Evolutionary conservation across 2,797 vertebrate genomes (phyloP), one percentile per base, ranked within the genome.

Genomic region (Alosa sapidissima): DNA sequence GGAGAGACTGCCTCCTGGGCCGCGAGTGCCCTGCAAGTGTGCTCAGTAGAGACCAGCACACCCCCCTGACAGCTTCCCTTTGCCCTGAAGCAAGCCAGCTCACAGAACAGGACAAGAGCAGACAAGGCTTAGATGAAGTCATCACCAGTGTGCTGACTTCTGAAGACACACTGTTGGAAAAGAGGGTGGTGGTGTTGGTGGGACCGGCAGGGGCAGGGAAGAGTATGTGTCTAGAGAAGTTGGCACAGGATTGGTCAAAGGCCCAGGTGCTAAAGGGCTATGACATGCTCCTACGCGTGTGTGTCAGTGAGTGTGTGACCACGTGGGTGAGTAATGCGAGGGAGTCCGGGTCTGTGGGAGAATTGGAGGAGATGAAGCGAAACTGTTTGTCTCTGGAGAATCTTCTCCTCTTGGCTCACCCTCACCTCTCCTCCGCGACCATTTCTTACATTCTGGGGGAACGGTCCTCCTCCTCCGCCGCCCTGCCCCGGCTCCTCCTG

Each of bases 161-260:
- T 5, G 65, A 33, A 14, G 68, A 75, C 36, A 45, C 68, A 33
- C 68, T 14, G 68, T 36, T 19, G 68, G 36, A 3, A n/a, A 85
- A 54, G 28, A 24, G 60, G 19, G 75, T 83, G 1, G 90, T 95
- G 13, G 45, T 91, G 4, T 81, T 96, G 33, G 88, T 87, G 0
- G 96, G 95, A 19, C 88, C 92, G 9, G 93, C 91, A 13, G 96
- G 96, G 0, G 91, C 92, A 0, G 96, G 96, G 7, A 96, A 96
- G 92, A 95, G 93, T 16, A 94, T 94, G 0, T 88, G 91, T 0
- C 81, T 96, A 83, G 90, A 94, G 84, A 95, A 95, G 88, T 89
- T 96, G 0, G 41, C 93, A n/a, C 88, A 89, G 58, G 92, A 94
- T 84, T 96, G 95, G 95, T 91, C 91, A 0, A 89, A 82, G 33